These are phyloP conservation scores for Steatocranus sp. DNA, from an alignment of 2,797 vertebrate species.

Conservation along the genomic window DNA sequence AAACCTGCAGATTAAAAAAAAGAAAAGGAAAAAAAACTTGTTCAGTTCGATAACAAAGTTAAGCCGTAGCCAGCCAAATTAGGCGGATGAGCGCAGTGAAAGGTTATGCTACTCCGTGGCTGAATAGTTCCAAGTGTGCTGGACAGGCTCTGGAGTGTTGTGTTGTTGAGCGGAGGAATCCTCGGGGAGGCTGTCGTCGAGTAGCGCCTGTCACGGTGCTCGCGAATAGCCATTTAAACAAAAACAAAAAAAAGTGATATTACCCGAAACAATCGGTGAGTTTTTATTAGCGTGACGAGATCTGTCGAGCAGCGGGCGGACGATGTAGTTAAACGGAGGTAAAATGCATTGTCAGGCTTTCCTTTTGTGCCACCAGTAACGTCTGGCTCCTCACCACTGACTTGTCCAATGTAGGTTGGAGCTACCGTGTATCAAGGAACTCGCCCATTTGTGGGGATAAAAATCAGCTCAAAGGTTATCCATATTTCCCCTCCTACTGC, in stretches of 20 bases:
- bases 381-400: conserved; percentile 18
- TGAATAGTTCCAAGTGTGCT: conserved; percentile 45
- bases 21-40: conserved; percentile 1
- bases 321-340: conserved; percentile 32
- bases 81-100: conserved; percentile 20
- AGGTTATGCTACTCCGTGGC: conserved; percentile 34
- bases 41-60: conserved; percentile 48
- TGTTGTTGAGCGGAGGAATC: conserved; percentile 70
- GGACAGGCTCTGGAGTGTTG: conserved; percentile 33
- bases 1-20: neutral
- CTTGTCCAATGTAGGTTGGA: conserved; percentile 25
- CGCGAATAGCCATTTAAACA: neutral
- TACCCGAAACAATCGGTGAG: conserved; percentile 4
- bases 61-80: neutral
- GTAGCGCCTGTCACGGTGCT: conserved; percentile 40
- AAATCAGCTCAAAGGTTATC: conserved; percentile 21
- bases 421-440: neutral
- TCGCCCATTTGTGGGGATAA: neutral
- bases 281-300: neutral
- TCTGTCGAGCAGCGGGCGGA: neutral
- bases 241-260: conserved; percentile 28
- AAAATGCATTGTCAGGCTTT: conserved; percentile 42
- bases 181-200: conserved; percentile 52
- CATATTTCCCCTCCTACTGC: conserved; percentile 2
- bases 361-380: conserved; percentile 51